Evolutionary conservation across 2,797 vertebrate genomes (phyloP), one percentile per base, ranked within the genome.

Genomic region (Halcyon badia): DNA sequence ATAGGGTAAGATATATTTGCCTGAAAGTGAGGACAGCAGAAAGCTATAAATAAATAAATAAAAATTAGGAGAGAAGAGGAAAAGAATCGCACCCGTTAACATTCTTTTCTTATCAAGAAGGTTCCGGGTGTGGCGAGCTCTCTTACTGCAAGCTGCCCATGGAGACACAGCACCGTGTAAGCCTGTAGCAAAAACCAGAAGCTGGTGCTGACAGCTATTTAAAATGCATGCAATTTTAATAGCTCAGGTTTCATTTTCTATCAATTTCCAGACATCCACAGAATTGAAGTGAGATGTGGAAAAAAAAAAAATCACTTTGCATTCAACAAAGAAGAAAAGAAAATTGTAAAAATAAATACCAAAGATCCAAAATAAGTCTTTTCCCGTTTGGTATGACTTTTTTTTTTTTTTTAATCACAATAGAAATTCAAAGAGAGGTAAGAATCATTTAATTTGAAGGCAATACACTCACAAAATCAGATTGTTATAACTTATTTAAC

Each of bases 281-380:
- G 52, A 92, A 87, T 0, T 58, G 19, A 87, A 90, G 46, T 22
- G 60, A 77, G 46, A 62, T 39, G 35, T 51, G 57, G 26, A 75
- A 60, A 71, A 96, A 96, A n/a, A n/a, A 78, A 96, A 96, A 78
- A 19, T 81, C 17, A 68, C 22, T 77, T 80, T 52, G 10, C 1
- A 5, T 33, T 92, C 48, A 31, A 77, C 48, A 52, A 83, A 52
- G 7, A 88, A 60, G 9, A 49, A 72, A 73, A 22, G 7, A 42
- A 80, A 73, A 26, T 2, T 19, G 19, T 28, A 73, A 35, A 35
- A 39, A 31, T n/a, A 83, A 66, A 83, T 9, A 39, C 3, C 18
- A 28, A 61, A 52, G 5, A 54, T 60, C 56, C 37, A 70, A 92
- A 57, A 26, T 6, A 58, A 52, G 26, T 12, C 0, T 9, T 9